These are phyloP conservation scores for Zaprionus vittiger DNA, from an alignment of 1,140 invertebrate genomes.

Conservation along the genomic window DNA sequence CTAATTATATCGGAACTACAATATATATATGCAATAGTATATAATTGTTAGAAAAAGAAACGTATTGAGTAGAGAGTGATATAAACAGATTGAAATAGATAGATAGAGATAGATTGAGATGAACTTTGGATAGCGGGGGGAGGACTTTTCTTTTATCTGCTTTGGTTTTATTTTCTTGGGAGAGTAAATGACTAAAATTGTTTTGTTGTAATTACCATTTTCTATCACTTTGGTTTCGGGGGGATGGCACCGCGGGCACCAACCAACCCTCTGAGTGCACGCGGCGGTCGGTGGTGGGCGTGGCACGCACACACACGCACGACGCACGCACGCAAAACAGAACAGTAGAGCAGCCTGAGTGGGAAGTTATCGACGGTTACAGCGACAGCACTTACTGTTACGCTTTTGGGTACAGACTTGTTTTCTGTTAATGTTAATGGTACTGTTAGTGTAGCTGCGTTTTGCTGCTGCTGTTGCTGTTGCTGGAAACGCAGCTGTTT, in stretches of 20 bases:
- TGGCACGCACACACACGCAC: conserved; percentile 79
- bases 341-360: conserved; percentile 32
- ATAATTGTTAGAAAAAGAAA: conserved; percentile 43
- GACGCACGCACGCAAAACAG: conserved; percentile 52
- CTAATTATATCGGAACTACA: conserved; percentile 52
- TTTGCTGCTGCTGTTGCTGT: conserved; percentile 14
- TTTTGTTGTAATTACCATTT: conserved; percentile 83
- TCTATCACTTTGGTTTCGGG: conserved; percentile 81
- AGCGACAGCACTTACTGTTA: conserved; percentile 8
- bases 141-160: conserved; percentile 24
- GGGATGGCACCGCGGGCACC: conserved; percentile 59
- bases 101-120: conserved; percentile 28
- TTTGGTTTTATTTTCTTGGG: conserved; percentile 26
- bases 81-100: conserved; percentile 43
- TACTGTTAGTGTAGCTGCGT: background rate
- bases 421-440: conserved; percentile 8
- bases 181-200: conserved; percentile 68
- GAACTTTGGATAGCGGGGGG: conserved; percentile 35
- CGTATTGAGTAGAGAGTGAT: conserved; percentile 28
- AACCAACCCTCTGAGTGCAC: conserved; percentile 55
- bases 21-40: conserved; percentile 44
- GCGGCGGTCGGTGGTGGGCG: conserved; percentile 72
- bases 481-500: conserved; percentile 5
- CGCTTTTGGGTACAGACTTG: background rate
- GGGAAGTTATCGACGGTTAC: conserved; percentile 12